Evolutionary conservation across 2,113 vertebrate genomes (phyloP).

Genomic region (Channa maculata): DNA sequence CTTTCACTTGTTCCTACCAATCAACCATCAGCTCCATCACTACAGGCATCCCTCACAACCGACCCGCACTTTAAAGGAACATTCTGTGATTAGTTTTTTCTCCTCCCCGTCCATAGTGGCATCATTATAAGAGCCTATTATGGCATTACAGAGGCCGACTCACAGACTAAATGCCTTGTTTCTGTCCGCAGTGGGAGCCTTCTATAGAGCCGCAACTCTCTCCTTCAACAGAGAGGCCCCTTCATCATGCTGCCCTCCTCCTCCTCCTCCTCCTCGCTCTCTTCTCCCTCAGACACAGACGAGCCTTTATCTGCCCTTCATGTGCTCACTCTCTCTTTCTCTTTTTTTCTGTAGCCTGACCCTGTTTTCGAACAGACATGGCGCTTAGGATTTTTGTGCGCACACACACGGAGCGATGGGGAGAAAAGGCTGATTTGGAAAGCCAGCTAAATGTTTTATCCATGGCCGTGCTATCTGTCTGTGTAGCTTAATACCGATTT

Average conservation of each 20-base stretch:
- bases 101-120: conserved; percentile 55
- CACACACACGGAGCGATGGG: conserved; percentile 6
- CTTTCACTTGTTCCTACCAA: conserved; percentile 3
- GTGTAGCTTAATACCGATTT: conserved; percentile 70
- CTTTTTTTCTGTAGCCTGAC: conserved; percentile 62
- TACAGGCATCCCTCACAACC: conserved; percentile 30
- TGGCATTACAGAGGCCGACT: conserved; percentile 57
- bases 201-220: conserved; percentile 68
- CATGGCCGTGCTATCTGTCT: conserved; percentile 59
- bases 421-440: conserved; percentile 51
- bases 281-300: conserved; percentile 73
- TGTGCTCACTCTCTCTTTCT: conserved; percentile 65
- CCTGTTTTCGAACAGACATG: conserved; percentile 69
- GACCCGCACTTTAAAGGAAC: conserved; percentile 49
- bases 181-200: conserved; percentile 62
- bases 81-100: conserved; percentile 30
- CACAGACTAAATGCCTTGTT: conserved; percentile 74
- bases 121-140: conserved; percentile 72
- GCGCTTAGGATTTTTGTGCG: conserved; percentile 56
- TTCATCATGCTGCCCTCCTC: conserved; percentile 68
- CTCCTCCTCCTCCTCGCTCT: conserved; percentile 52
- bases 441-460: conserved; percentile 72
- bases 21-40: conserved; percentile 7
- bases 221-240: conserved; percentile 75
- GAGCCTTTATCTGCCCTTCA: conserved; percentile 79